phyloP scores from a whole-genome alignment of 2,797 vertebrate species.

The Cyclura pinguis region DNA sequence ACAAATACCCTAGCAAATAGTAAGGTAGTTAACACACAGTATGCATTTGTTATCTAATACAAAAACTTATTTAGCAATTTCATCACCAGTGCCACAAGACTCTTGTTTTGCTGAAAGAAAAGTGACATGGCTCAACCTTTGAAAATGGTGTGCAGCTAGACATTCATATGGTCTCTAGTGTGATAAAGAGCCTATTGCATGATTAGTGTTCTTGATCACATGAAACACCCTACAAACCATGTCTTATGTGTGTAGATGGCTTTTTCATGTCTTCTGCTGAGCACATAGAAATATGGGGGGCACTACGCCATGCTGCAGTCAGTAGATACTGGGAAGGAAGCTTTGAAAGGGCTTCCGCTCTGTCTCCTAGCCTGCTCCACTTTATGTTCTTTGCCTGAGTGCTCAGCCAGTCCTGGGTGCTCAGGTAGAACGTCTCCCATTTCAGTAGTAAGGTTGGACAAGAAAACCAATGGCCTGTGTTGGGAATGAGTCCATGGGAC shows the following conservation, averaged over 20 bases:
- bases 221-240: background rate
- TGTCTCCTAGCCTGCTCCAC: background rate
- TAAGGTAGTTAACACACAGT: no score
- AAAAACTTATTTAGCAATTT: no score
- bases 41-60: no score
- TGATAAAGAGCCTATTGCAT: background rate
- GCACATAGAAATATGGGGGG: background rate
- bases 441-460: background rate
- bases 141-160: no score
- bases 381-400: background rate
- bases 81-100: no score
- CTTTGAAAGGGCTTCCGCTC: background rate
- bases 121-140: no score
- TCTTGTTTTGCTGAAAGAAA: no score
- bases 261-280: slow-evolving; percentile 6
- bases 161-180: background rate
- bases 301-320: background rate
- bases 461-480: background rate
- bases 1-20: no score
- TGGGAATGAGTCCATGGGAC: background rate
- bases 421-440: background rate
- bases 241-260: background rate
- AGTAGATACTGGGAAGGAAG: background rate
- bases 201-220: background rate
- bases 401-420: background rate